Percentiles rank a stretch among this genome's conserved stretches.
Conservation (phyloP, 2,113 vertebrate genomes). For the Stercorarius parasiticus region DNA sequence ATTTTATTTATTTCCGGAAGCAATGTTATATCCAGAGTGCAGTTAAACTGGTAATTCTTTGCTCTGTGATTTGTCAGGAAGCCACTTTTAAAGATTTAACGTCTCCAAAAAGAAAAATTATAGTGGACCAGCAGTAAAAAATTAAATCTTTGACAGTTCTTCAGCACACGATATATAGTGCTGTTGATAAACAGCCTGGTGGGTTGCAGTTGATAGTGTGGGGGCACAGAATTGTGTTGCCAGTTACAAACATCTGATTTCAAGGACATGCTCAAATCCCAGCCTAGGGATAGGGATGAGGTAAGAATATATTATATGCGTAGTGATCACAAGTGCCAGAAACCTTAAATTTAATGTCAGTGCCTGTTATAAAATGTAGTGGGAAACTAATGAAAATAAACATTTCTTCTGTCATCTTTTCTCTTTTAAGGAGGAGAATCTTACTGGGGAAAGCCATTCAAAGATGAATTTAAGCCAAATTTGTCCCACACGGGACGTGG, state of each 20-base stretch:
- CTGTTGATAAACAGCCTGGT: not conserved
- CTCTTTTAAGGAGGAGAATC: slow-evolving; percentile 87
- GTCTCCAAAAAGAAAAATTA: not conserved
- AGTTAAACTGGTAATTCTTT: not conserved
- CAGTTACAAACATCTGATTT: not conserved
- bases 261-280: not conserved
- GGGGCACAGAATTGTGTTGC: not conserved
- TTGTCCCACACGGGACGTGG: slow-evolving; percentile 92
- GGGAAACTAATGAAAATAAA: not conserved
- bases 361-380: not conserved
- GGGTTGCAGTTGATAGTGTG: not conserved
- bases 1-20: not conserved
- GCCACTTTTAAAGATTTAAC: not conserved
- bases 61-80: not conserved
- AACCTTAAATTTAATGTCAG: not conserved
- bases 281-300: not conserved
- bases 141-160: not conserved
- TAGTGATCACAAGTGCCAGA: not conserved
- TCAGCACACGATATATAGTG: not conserved
- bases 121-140: not conserved
- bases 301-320: not conserved
- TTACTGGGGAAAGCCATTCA: slow-evolving; percentile 92
- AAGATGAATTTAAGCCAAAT: slow-evolving; percentile 92
- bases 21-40: not conserved
- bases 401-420: not conserved